These are phyloP conservation scores for Caenorhabditis uteleia DNA, from an alignment of 2,888 invertebrate genomes.

Conservation along the genomic window DNA sequence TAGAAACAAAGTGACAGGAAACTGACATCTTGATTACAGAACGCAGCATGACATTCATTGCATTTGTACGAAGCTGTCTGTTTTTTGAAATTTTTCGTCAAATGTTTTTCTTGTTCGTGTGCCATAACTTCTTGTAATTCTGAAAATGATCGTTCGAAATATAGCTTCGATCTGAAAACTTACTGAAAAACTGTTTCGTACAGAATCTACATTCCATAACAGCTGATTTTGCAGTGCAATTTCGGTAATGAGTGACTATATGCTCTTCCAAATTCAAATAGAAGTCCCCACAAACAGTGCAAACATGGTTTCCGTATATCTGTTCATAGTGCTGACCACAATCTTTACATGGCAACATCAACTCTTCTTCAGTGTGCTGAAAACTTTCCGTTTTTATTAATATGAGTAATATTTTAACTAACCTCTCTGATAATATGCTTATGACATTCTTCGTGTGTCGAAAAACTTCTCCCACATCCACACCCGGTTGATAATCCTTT, in stretches of 20 bases:
- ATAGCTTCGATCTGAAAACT: neutral
- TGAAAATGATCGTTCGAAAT: constrained; percentile 5
- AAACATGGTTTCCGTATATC: constrained; percentile 4
- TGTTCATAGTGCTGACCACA: constrained; percentile 9
- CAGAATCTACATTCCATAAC: constrained; percentile 36
- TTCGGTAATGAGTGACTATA: constrained; percentile 12
- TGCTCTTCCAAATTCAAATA: constrained; percentile 12
- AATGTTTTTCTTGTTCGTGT: constrained; percentile 21
- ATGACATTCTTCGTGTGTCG: constrained; percentile 17
- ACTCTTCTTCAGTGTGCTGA: neutral
- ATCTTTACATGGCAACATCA: neutral
- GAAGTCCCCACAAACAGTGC: constrained; percentile 15
- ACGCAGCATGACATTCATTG: constrained; percentile 5
- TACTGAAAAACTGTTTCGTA: constrained; percentile 21
- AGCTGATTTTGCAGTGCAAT: constrained; percentile 7
- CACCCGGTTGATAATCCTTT: no score
- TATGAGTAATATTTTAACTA: neutral
- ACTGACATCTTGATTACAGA: no score
- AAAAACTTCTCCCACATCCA: constrained; percentile 5
- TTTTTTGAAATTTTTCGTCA: constrained; percentile 1
- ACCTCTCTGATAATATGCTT: constrained; percentile 17
- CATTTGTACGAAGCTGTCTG: neutral
- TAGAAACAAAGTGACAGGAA: no score
- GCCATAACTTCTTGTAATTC: constrained; percentile 19
- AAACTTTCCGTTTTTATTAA: no score